Evolutionary conservation across 2,797 vertebrate genomes (phyloP), one percentile per base, ranked within the genome.

Genomic region (Ctenosaura bakeri): DNA sequence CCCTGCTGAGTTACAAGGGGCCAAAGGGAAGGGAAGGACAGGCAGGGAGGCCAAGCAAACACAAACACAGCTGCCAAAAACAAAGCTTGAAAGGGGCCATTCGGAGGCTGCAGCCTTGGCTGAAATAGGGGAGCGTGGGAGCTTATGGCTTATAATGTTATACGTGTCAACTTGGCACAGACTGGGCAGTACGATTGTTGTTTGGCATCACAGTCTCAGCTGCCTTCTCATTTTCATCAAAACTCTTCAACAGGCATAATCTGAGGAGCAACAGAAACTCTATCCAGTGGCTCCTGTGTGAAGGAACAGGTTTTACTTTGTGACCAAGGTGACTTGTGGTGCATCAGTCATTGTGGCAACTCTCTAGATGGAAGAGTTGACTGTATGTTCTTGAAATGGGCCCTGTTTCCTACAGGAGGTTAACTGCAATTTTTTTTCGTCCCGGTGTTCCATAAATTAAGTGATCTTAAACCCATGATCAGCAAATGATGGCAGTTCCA

Each of bases 31-130:
- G 90, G 94, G 92, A 93, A 89, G 93, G 94, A 90, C 84, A 89
- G 95, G 94, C 94, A 95, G 88, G 92, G 96, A 94, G 95, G 96
- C 94, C 95, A 92, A 92, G 96, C 93, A 96, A 96, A 96, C 94
- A 96, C 94, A 96, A 96, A 95, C 94, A 96, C 95, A 96, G 96
- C 96, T 96, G 96, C 95, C 96, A 95, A 95, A 94, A 96, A 95
- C 93, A 95, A 96, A 94, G 94, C 88, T 91, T 96, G 94, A 95
- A 95, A 96, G 94, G 95, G 94, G 59, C 94, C 87, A 93, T 94
- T 95, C 87, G 95, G 84, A 71, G 90, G 92, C 93, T 95, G 95
- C 10, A 0, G 35, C 80, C 93, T 90, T 94, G 95, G 92, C 94
- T 80, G 85, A 93, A 92, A 92, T 86, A 91, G 71, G 85, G 66